Evolutionary conservation across 2,113 vertebrate genomes (phyloP).

Genomic region (Leucopsar rothschildi): DNA sequence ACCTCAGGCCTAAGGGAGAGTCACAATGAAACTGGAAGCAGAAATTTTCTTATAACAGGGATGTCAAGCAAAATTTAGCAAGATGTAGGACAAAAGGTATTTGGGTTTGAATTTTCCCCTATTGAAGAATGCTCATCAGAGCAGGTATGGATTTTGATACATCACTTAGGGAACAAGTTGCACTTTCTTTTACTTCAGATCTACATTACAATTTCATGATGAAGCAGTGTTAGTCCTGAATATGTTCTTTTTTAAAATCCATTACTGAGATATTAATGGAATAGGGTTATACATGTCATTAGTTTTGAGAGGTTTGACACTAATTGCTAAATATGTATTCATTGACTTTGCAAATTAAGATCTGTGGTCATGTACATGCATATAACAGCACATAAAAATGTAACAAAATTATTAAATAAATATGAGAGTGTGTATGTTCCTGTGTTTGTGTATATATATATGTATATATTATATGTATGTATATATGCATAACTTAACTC

Average conservation of each 20-base stretch:
- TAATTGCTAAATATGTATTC: neutral
- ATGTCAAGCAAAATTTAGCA: neutral
- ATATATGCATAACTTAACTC: neutral
- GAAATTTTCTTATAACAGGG: neutral
- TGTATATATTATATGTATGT: accelerated
- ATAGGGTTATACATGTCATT: neutral
- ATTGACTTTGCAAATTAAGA: neutral
- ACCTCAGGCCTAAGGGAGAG: neutral
- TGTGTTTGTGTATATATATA: neutral
- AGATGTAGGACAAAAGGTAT: neutral
- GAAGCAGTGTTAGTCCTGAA: neutral
- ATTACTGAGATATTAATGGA: neutral
- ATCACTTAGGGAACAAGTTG: neutral
- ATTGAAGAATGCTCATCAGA: neutral
- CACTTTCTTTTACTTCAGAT: neutral
- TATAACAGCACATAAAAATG: neutral
- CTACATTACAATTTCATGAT: neutral
- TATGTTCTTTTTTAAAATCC: neutral
- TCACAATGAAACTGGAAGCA: neutral
- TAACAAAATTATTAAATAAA: neutral
- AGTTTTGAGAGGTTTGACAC: neutral
- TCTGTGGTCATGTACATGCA: neutral
- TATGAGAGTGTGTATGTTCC: neutral
- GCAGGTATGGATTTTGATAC: neutral
- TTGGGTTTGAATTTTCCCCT: neutral